Base-by-base conservation (phyloP, 2,888 invertebrate genomes). In the Caenorhabditis sp. region DNA sequence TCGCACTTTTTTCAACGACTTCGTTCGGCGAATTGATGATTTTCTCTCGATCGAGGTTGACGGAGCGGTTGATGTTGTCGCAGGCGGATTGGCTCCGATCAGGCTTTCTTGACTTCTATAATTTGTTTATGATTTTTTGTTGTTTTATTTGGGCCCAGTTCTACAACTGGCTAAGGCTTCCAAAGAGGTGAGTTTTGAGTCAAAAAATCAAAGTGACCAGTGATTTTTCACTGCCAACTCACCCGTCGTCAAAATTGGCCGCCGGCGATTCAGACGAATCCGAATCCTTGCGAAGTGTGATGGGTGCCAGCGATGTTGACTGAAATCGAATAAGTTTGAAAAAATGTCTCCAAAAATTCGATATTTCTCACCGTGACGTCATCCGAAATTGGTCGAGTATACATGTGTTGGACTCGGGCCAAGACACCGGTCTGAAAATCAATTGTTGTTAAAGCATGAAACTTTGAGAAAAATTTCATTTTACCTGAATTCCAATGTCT, bases 331-430 rank as follows among this genome's bases (percentile, higher is more conserved):
- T 57, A 31, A 26, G n/a, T 31, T 54, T 12, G 54, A 54, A 54
- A 3, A 23, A 19, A 21, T 19, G 53, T 51, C 6, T 51, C 19
- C 19, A 8, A n/a, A n/a, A n/a, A n/a, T 27, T 59, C 19, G 12
- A 4, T 6, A 27, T 8, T 55, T 27, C 14, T 23, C 19, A 66
- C 37, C 19, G 23, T 37, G 0, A 49, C 53, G 43, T 59, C 69
- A 50, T 73, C 73, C 2, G 69, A 66, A 17, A 73, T 73, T 14
- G 73, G 73, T 27, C 62, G 62, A 14, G 74, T 74, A 51, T 79
- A 80, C 63, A 83, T 76, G 50, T 83, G 82, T 69, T 83, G 82
- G 1, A 83, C 83, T 50, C 83, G 62, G 1, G 83, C 81, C 21
- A 82, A 63, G 3, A 83, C 83, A 17, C 82, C 83, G 0, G 83